phyloP scores from a whole-genome alignment of 2,888 invertebrate genomes.

The Agrochola lychnidis region DNA sequence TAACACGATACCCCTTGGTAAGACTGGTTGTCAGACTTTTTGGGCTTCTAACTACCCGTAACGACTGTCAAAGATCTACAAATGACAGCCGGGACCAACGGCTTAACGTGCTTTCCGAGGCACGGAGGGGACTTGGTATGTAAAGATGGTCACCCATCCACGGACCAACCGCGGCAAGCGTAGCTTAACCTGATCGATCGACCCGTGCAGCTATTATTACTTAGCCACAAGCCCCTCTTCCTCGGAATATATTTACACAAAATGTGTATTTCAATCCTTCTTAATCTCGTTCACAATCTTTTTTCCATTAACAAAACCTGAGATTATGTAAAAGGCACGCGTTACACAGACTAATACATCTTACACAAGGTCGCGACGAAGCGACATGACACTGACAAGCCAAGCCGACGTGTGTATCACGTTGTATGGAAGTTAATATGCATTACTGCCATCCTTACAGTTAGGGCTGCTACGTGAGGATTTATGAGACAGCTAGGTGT shows the following conservation, averaged over 20 bases:
- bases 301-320: conserved; percentile 57
- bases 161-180: no score
- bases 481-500: conserved; percentile 28
- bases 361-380: conserved; percentile 59
- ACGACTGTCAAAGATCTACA: no score
- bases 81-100: no score
- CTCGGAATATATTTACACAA: conserved; percentile 9
- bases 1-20: no score
- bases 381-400: conserved; percentile 63
- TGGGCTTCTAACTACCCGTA: no score
- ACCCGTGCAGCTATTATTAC: no score
- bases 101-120: no score
- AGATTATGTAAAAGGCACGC: conserved; percentile 53
- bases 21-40: no score
- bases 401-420: conserved; percentile 57
- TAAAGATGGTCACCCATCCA: no score
- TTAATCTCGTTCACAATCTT: conserved; percentile 46
- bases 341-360: conserved; percentile 55
- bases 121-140: no score
- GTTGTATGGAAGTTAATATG: conserved; percentile 63
- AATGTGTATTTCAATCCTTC: conserved; percentile 13
- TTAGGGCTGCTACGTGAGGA: conserved; percentile 53
- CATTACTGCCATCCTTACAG: conserved; percentile 57
- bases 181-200: no score
- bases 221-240: no score